A percentile compares a stretch with the other conserved stretches of the same genome.
Evolutionary conservation across 2,113 vertebrate species (phyloP).

Genomic region (Pygoscelis adeliae): DNA sequence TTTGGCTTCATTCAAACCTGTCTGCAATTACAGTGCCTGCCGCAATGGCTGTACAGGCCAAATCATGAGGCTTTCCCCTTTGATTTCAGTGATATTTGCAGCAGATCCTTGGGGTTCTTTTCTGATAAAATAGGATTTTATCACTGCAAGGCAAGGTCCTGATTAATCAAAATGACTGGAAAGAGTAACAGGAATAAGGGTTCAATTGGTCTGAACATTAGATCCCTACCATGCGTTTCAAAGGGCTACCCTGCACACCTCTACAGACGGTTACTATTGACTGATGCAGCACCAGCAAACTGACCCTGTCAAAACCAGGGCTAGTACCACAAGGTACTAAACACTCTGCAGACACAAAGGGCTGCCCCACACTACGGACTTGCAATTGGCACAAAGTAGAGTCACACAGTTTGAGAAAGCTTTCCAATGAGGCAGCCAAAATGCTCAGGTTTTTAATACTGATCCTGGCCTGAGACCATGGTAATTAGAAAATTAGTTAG

Average conservation of each 20-base stretch:
- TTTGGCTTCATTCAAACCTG: not conserved
- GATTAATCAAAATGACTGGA: not conserved
- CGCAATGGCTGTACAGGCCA: not conserved
- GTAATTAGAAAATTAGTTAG: not conserved
- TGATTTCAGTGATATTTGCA: not conserved
- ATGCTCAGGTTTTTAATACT: not conserved
- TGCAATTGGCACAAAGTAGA: not conserved
- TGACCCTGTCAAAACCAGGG: not conserved
- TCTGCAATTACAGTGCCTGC: not conserved
- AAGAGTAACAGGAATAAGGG: not conserved
- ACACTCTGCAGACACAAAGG: not conserved
- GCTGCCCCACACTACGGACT: not conserved
- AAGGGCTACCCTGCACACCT: not conserved
- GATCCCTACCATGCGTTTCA: not conserved
- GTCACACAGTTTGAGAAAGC: not conserved
- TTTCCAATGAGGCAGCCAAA: not conserved
- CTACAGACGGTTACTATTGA: not conserved
- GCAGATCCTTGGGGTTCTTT: not conserved
- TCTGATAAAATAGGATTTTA: not conserved
- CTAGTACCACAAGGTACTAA: not conserved
- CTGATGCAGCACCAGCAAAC: not conserved
- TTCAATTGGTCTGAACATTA: not conserved
- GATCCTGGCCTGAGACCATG: not conserved
- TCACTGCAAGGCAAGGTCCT: not conserved
- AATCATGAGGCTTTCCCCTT: not conserved